Conservation (phyloP, 2,797 vertebrate genomes). For the Enteromius radiatus region DNA sequence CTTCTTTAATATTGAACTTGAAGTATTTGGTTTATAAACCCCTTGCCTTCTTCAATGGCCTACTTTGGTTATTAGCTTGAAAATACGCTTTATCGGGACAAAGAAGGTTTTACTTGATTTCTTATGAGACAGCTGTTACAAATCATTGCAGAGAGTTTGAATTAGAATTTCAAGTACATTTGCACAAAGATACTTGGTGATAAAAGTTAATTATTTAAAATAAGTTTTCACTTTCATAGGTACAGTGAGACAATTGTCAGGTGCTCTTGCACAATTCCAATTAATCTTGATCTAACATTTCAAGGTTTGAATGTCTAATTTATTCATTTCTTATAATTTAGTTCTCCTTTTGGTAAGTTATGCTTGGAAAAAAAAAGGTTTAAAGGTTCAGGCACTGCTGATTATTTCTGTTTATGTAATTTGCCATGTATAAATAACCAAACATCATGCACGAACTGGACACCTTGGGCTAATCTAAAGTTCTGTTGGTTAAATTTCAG, state of each 20-base stretch:
- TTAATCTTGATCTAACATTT: neutral
- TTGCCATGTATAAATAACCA: constrained; percentile 52
- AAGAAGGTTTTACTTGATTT: neutral
- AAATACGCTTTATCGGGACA: constrained; percentile 12
- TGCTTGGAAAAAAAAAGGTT: neutral
- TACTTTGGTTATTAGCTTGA: neutral
- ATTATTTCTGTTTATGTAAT: constrained; percentile 43
- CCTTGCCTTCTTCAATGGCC: neutral
- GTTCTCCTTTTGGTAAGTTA: neutral
- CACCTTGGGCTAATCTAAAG: constrained; percentile 50
- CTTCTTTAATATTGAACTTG: neutral
- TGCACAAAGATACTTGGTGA: neutral
- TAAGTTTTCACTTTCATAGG: neutral
- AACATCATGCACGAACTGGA: constrained; percentile 32
- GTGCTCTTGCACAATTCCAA: neutral
- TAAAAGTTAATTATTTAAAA: neutral
- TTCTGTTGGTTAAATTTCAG: constrained; percentile 42
- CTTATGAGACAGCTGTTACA: constrained; percentile 12
- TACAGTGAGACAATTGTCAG: neutral
- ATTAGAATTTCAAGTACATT: neutral
- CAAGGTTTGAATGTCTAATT: neutral
- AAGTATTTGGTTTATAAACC: constrained; percentile 12
- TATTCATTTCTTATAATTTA: neutral
- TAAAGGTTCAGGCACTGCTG: neutral
- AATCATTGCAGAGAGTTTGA: neutral